Conservation (phyloP, 2,888 invertebrate species). For the Hypolimnas misippus region DNA sequence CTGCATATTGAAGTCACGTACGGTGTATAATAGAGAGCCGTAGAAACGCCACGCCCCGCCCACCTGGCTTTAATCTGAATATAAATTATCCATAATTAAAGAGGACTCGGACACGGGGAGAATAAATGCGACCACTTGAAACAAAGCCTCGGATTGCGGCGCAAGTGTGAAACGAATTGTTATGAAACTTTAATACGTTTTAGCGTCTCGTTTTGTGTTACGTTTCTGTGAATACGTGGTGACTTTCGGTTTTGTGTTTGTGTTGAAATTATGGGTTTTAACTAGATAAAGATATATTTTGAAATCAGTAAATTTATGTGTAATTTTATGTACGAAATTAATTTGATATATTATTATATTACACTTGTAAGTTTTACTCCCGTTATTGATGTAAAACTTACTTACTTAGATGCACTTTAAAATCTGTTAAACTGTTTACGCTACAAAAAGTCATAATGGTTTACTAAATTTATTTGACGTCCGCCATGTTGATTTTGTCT, state of each 20-base stretch:
- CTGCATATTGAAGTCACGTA: slow-evolving; percentile 65
- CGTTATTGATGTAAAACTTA: too few species aligned
- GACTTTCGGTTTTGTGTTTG: neutral
- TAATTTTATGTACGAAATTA: neutral
- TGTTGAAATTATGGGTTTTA: too few species aligned
- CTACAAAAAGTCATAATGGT: too few species aligned
- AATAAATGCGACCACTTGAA: slow-evolving; percentile 82
- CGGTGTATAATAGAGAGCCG: slow-evolving; percentile 57
- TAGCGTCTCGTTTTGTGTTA: neutral
- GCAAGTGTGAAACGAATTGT: slow-evolving; percentile 31
- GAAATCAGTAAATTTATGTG: neutral
- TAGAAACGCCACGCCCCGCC: slow-evolving; percentile 48
- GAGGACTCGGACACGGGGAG: slow-evolving; percentile 77
- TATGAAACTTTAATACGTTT: slow-evolving; percentile 16
- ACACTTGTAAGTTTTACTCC: too few species aligned
- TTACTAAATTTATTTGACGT: too few species aligned
- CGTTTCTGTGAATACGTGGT: neutral
- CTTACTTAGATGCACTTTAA: too few species aligned
- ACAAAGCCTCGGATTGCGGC: slow-evolving; percentile 65
- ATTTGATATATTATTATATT: too few species aligned
- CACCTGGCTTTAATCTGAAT: slow-evolving; percentile 82
- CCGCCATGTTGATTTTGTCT: too few species aligned
- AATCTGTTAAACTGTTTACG: too few species aligned
- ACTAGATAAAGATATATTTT: too few species aligned
- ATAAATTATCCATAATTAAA: slow-evolving; percentile 84